phyloP scores from a whole-genome alignment of 2,888 invertebrate species.

The Brachypterus glaber region DNA sequence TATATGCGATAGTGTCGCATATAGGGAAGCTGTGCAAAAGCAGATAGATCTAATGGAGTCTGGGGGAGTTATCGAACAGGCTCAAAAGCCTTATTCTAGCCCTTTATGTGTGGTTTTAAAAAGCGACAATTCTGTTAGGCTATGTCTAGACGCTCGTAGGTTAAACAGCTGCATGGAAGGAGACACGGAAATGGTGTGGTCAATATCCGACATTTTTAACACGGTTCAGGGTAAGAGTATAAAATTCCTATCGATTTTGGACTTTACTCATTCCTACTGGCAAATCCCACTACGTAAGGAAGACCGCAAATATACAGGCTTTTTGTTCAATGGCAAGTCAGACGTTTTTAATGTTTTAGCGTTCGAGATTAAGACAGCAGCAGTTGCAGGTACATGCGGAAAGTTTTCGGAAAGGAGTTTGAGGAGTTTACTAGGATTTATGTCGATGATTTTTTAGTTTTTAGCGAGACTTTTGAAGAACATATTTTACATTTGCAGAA shows the following conservation, averaged over 20 bases:
- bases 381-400: not conserved
- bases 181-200: slow-evolving; percentile 1
- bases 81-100: too few species aligned
- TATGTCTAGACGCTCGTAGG: slow-evolving; percentile 11
- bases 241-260: not conserved
- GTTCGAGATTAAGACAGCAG: not conserved
- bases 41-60: not conserved
- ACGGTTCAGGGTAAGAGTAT: not conserved
- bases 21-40: not conserved
- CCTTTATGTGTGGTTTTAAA: too few species aligned
- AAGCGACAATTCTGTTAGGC: too few species aligned
- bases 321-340: not conserved
- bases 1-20: too few species aligned
- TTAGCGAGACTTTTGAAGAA: not conserved
- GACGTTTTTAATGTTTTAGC: slow-evolving; percentile 2
- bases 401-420: not conserved
- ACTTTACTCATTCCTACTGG: slow-evolving; percentile 2
- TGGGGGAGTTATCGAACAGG: slow-evolving; percentile 1
- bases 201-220: not conserved
- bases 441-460: not conserved
- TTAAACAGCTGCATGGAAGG: slow-evolving; percentile 5
- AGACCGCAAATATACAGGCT: not conserved
- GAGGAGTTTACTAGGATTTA: not conserved
- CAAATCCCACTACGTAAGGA: slow-evolving; percentile 1
- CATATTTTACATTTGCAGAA: not conserved